A percentile compares a stretch with the other conserved stretches of the same genome.
These are phyloP conservation scores for Loripinus fragilis DNA, from an alignment of 2,888 invertebrate genomes.

Conservation along the genomic window DNA sequence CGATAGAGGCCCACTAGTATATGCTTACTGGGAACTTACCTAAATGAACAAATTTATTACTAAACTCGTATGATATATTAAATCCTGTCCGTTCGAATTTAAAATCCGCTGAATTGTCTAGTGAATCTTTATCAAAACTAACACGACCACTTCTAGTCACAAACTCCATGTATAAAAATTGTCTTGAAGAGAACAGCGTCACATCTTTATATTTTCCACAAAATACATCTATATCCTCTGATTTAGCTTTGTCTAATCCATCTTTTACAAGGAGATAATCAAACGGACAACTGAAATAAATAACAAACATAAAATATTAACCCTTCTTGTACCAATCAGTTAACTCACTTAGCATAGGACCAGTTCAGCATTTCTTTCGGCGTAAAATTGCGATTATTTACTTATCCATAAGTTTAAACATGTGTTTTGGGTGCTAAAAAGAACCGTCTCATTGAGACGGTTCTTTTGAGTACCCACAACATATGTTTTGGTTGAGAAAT, in stretches of 20 bases:
- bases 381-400: too few species aligned
- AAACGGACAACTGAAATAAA: slow-evolving; percentile 94
- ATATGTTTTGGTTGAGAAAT: too few species aligned
- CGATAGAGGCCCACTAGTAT: too few species aligned
- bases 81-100: slow-evolving; percentile 95
- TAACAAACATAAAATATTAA: slow-evolving; percentile 4
- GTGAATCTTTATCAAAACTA: slow-evolving; percentile 69
- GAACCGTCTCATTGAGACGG: too few species aligned
- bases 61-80: slow-evolving; percentile 99
- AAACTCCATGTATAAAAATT: slow-evolving; percentile 95
- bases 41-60: slow-evolving; percentile 98
- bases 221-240: slow-evolving; percentile 97
- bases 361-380: too few species aligned
- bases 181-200: slow-evolving; percentile 95
- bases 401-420: too few species aligned
- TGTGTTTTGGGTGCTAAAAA: too few species aligned
- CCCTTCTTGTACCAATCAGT: too few species aligned
- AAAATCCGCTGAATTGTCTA: slow-evolving; percentile 75
- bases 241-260: slow-evolving; percentile 91
- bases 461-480: too few species aligned
- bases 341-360: too few species aligned
- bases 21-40: slow-evolving; percentile 86
- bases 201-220: slow-evolving; percentile 96
- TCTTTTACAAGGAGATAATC: slow-evolving; percentile 99
- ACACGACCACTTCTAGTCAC: slow-evolving; percentile 93